Base-by-base conservation (phyloP, 2,888 invertebrate genomes). In the Zele albiditarsus region DNA sequence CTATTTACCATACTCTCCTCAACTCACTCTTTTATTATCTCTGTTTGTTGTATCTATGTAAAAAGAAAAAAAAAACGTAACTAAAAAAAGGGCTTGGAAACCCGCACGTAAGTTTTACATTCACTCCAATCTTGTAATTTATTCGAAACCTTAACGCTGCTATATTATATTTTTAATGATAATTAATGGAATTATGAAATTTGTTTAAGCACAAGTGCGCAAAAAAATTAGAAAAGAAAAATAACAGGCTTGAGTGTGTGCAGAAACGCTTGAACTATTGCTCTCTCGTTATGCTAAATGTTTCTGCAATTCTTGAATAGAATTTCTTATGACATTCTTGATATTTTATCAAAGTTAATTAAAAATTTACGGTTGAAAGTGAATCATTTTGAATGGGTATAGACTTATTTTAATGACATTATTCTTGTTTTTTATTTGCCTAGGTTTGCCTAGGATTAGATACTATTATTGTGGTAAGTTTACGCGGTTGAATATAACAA, bases 401-500 rank as follows among this genome's bases (percentile, higher is more conserved):
- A 14, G 10, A 25, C 8, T 49, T 49, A 12, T 49, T 66, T 53
- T 77, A 79, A 77, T 80, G 75, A 80, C 73, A 70, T 76, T 71
- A 68, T 71, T 49, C 77, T 75, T 80, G n/a, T 77, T 72, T 77
- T 77, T 68, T 83, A 82, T 87, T 85, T 87, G 84, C 85, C 86
- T 87, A 92, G 92, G 92, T 89, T 91, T 92, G 88, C 92, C 92
- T 90, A 91, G 92, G 92, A 92, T 92, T 89, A 92, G 91, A 89
- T 92, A 92, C 90, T 92, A 92, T 90, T 92, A 92, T 87, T 91
- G 91, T 88, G 92, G 92, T 92, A 92, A 92, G 92, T 92, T 82
- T 69, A 73, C 46, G 71, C n/a, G 38, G 3, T 3, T 31, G 33
- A 23, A 71, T 73, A 58, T 60, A n/a, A 27, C 3, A 60, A 4